Percentiles rank a stretch among this genome's conserved stretches.
Conservation (phyloP, 2,797 vertebrate species). For the Eptatretus atami region DNA sequence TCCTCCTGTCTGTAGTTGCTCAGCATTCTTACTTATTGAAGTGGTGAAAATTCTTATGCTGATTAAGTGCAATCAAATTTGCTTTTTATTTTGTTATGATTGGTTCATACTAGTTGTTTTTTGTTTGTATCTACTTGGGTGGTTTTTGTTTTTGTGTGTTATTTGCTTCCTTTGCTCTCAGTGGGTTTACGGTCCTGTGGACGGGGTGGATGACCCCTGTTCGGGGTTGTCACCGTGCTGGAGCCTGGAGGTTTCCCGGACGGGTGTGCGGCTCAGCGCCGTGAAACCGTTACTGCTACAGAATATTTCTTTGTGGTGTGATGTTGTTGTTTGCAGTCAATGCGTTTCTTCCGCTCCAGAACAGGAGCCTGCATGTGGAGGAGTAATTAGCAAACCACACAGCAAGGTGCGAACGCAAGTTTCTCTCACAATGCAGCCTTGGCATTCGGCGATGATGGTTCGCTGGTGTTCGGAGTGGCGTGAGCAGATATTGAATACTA, state of each 20-base stretch:
- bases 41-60: no score
- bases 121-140: no score
- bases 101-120: no score
- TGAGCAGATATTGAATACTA: neutral
- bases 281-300: constrained; percentile 25
- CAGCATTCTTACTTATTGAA: no score
- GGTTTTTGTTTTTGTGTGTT: no score
- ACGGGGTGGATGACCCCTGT: constrained; percentile 28
- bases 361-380: constrained; percentile 28
- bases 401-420: constrained; percentile 25
- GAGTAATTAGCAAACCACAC: constrained; percentile 40
- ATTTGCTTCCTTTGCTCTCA: neutral
- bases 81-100: no score
- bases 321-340: constrained; percentile 54
- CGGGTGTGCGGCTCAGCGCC: constrained; percentile 20
- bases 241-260: constrained; percentile 30
- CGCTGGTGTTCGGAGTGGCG: constrained; percentile 70
- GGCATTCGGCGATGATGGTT: constrained; percentile 57
- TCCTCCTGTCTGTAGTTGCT: no score
- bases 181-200: constrained; percentile 26
- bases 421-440: constrained; percentile 65
- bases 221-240: constrained; percentile 35
- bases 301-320: constrained; percentile 10
- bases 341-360: constrained; percentile 32
- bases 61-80: no score